Evolutionary conservation across 2,797 vertebrate species (phyloP).

Genomic region (Myiotriccus ornatus): DNA sequence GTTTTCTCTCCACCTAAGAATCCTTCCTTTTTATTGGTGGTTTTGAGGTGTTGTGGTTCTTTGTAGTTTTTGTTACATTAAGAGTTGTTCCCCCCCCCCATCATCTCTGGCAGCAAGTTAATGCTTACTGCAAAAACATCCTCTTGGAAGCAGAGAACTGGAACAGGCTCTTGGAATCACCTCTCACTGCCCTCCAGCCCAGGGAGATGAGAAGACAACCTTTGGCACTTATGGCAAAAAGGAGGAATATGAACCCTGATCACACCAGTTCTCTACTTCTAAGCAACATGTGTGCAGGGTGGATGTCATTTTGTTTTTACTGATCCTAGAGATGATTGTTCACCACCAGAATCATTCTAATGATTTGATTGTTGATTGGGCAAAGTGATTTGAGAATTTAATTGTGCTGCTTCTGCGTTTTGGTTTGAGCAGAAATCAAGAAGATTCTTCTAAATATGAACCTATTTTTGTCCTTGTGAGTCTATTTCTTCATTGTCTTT

Average conservation of each 20-base stretch:
- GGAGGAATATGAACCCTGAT: neutral
- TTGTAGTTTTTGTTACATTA: neutral
- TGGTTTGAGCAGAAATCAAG: neutral
- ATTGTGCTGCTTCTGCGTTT: neutral
- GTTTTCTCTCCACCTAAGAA: neutral
- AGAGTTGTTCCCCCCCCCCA: fast-evolving
- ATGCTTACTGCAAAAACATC: neutral
- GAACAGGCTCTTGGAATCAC: neutral
- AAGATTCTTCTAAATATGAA: neutral
- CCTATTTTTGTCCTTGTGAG: neutral
- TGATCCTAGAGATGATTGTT: neutral
- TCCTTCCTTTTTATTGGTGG: neutral
- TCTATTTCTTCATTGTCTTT: neutral
- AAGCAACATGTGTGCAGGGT: fast-evolving
- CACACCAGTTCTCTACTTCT: neutral
- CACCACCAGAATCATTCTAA: neutral
- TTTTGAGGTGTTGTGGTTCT: neutral
- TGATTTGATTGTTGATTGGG: neutral
- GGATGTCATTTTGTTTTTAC: neutral
- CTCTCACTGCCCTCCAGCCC: fast-evolving
- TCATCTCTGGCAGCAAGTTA: neutral
- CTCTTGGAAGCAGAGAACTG: neutral
- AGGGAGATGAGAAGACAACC: neutral
- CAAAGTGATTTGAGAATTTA: neutral
- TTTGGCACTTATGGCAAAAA: neutral